Evolutionary conservation across 2,888 invertebrate species (phyloP), one percentile per base, ranked within the genome.

Genomic region (Galeruca laticollis): DNA sequence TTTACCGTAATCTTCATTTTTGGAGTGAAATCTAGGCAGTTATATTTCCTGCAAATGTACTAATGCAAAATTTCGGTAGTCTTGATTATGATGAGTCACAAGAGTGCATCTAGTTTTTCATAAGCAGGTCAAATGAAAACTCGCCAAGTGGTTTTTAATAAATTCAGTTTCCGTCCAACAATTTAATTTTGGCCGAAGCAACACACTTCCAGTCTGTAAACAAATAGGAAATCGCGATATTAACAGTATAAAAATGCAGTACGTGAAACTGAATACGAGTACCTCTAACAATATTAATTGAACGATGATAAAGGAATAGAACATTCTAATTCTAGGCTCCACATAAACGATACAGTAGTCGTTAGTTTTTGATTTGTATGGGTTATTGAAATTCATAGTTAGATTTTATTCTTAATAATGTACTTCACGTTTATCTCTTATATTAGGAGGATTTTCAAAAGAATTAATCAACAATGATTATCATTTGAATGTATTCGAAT

Each of bases 231-330:
- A 67, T 67, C 67, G 62, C 33, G 64, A 59, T 60, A 62, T 56
- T 52, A 66, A 40, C 40, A 11, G 33, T 62, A 59, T 70, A 52
- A 62, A 62, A 63, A 70, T 70, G 62, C 63, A 56, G 31, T 49
- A 54, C 67, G 59, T 57, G 59, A 43, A 64, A 31, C 31, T 47
- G 6, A 64, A 26, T 56, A 40, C 62, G 33, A 20, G 40, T 37
- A 40, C 21, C 20, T 62, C 18, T 9, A 35, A 1, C 8, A 33
- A 52, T 47, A 51, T 18, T 52, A 31, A 62, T 52, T 52, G 20
- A 49, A 61, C 31, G 1, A 62, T n/a, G 18, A 62, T 51, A 35
- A 10, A 51, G 33, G 15, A 63, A 40, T n/a, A 20, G 31, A 54
- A 18, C 33, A 54, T 63, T 49, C 4, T 21, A 35, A 33, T 47